Conservation (phyloP, 2,888 invertebrate genomes). For the Agriotes lineatus region DNA sequence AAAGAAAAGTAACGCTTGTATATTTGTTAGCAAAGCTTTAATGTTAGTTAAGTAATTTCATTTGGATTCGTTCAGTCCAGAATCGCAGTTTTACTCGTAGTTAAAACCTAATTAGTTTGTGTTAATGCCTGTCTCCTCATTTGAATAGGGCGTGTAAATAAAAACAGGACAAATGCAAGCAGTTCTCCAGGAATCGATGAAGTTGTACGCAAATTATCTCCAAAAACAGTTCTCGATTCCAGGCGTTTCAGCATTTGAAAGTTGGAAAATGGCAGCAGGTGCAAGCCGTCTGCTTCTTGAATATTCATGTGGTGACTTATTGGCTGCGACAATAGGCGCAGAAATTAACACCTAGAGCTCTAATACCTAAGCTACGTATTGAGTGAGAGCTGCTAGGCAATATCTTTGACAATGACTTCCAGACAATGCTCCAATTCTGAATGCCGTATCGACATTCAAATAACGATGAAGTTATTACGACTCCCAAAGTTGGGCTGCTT, state of each 20-base stretch:
- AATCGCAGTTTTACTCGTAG: too few relatives aligned
- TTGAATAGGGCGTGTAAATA: too few relatives aligned
- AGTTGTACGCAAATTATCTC: background rate
- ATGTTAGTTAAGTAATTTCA: too few relatives aligned
- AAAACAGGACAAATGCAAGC: background rate
- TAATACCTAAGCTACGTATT: constrained; percentile 50
- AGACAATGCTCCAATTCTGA: constrained; percentile 42
- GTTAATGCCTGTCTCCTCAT: too few relatives aligned
- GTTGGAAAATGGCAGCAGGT: constrained; percentile 53
- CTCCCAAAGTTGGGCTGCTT: background rate
- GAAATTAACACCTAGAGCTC: constrained; percentile 53
- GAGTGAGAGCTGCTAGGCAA: constrained; percentile 47
- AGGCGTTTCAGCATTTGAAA: constrained; percentile 19
- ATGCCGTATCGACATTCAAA: constrained; percentile 17
- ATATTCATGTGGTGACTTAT: constrained; percentile 59
- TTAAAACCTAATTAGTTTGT: too few relatives aligned
- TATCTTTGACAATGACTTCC: constrained; percentile 47
- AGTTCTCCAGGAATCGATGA: background rate
- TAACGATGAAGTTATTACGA: background rate
- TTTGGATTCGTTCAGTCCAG: too few relatives aligned
- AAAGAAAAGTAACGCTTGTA: too few relatives aligned
- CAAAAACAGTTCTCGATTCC: background rate
- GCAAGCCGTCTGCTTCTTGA: constrained; percentile 55
- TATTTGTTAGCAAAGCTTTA: too few relatives aligned
- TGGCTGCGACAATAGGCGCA: constrained; percentile 53